These are phyloP conservation scores for Tachina fera DNA, from an alignment of 2,888 invertebrate genomes.

Conservation along the genomic window DNA sequence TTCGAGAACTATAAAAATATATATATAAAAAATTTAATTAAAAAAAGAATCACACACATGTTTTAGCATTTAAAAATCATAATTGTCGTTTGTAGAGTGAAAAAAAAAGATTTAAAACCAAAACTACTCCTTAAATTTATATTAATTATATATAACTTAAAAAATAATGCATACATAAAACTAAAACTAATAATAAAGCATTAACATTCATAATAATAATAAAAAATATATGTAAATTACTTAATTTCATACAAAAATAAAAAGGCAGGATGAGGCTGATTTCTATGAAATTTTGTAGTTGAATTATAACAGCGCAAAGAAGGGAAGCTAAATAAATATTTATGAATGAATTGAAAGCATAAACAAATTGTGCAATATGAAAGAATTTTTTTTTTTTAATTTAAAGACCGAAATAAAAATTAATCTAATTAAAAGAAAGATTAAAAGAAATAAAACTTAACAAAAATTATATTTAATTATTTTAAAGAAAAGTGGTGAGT, in stretches of 20 bases:
- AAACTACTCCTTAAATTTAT: constrained; percentile 46
- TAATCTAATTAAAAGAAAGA: constrained; percentile 1
- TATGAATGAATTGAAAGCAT: not conserved
- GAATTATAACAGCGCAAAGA: not conserved
- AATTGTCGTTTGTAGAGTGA: constrained; percentile 62
- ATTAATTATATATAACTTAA: not conserved
- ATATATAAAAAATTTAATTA: constrained; percentile 9
- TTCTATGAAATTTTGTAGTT: constrained; percentile 40
- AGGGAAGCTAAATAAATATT: constrained; percentile 5
- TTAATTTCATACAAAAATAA: constrained; percentile 7
- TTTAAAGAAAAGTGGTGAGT: not conserved
- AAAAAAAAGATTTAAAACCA: constrained; percentile 10
- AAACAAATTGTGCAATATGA: not conserved
- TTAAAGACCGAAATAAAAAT: not conserved
- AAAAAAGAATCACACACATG: constrained; percentile 34
- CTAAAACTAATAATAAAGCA: constrained; percentile 11
- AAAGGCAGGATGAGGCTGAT: constrained; percentile 22
- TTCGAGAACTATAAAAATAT: constrained; percentile 35
- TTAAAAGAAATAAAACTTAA: constrained; percentile 16
- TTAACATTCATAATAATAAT: constrained; percentile 40
- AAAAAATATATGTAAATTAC: not conserved
- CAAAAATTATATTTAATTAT: not conserved
- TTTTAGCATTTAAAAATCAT: constrained; percentile 57
- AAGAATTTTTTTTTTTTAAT: not conserved
- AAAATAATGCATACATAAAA: not conserved